These are phyloP conservation scores for Hipposideros armiger DNA, from an alignment of 2,113 vertebrate species.

Conservation along the genomic window DNA sequence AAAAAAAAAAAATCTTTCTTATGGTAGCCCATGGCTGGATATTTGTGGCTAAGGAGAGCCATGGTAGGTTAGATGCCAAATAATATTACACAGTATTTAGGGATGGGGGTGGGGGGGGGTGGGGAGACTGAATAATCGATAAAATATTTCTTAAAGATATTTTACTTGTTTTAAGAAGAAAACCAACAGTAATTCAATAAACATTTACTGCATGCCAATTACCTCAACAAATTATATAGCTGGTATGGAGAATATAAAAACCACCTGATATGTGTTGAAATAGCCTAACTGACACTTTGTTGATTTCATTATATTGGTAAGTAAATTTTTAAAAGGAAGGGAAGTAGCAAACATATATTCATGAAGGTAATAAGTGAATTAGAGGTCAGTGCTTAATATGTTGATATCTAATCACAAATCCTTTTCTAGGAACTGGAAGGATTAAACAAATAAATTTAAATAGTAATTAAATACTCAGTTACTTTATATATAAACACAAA, in stretches of 20 bases:
- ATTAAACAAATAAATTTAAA: background rate
- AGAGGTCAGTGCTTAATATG: background rate
- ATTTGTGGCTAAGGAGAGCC: background rate
- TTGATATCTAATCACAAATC: background rate
- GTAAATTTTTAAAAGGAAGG: background rate
- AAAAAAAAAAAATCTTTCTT: background rate
- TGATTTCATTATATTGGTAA: background rate
- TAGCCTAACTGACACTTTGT: background rate
- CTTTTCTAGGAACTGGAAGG: background rate
- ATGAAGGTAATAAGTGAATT: background rate
- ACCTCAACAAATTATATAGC: background rate
- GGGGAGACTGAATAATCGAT: background rate
- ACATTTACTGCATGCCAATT: background rate
- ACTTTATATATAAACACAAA: background rate
- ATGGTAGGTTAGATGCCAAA: background rate
- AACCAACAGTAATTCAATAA: background rate
- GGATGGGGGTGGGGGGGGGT: background rate
- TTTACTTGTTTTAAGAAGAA: conserved; percentile 36
- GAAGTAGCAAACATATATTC: background rate
- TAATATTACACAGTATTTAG: background rate
- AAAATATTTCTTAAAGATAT: background rate
- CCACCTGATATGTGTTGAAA: background rate
- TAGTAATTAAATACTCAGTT: background rate
- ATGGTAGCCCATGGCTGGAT: background rate
- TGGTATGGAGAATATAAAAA: background rate